Evolutionary conservation across 2,113 vertebrate species (phyloP).

Genomic region (Pionites leucogaster): DNA sequence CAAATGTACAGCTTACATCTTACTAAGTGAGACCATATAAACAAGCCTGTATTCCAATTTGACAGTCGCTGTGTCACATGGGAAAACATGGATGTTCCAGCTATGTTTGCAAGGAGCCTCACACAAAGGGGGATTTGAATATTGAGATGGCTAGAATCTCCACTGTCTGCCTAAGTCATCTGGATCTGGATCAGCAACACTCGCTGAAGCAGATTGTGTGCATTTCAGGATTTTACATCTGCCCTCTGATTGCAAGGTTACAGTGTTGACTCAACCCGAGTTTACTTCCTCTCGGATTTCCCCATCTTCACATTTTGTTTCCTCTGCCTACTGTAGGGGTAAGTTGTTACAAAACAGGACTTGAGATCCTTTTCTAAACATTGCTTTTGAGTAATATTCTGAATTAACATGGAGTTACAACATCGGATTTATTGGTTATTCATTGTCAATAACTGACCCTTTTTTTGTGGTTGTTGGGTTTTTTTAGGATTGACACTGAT

Average conservation of each 20-base stretch:
- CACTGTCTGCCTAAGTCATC: not conserved
- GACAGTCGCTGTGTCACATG: not conserved
- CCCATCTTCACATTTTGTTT: not conserved
- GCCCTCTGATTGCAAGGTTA: not conserved
- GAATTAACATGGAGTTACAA: not conserved
- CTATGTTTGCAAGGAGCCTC: not conserved
- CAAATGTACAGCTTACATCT: not conserved
- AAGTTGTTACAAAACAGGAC: not conserved
- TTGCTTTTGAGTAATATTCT: not conserved
- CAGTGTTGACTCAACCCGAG: not conserved
- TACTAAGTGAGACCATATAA: not conserved
- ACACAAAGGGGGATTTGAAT: not conserved
- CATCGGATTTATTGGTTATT: not conserved
- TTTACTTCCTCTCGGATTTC: conserved; percentile 39
- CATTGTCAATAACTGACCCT: not conserved
- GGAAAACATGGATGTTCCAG: not conserved
- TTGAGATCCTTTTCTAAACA: not conserved
- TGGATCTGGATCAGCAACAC: not conserved
- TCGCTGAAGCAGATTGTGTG: not conserved
- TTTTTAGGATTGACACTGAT: not conserved
- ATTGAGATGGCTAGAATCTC: not conserved
- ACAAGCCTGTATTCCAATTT: not conserved
- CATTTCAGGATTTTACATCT: conserved; percentile 17
- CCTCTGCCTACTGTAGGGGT: not conserved
- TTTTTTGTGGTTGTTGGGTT: not conserved